A percentile compares a stretch with the other conserved stretches of the same genome.
These are phyloP conservation scores for Nezara viridula DNA, from an alignment of 2,888 invertebrate species.

Conservation along the genomic window DNA sequence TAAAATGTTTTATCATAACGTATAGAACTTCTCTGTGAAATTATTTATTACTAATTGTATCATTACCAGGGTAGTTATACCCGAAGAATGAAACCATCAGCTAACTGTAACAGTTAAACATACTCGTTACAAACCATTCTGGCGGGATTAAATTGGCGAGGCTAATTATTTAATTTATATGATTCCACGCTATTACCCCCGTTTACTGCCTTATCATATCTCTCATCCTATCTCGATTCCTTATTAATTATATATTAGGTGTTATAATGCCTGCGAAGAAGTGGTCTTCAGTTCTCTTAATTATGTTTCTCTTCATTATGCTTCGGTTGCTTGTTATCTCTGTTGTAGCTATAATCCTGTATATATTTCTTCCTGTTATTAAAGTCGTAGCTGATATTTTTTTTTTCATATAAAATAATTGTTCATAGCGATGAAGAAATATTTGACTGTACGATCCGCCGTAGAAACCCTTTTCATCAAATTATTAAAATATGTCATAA, in stretches of 20 bases:
- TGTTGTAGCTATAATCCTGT: background rate
- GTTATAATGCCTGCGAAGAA: conserved; percentile 1
- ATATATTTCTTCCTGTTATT: background rate
- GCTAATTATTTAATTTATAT: background rate
- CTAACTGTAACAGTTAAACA: conserved; percentile 6
- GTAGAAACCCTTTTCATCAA: too few relatives aligned
- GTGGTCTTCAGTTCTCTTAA: background rate
- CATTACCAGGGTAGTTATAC: background rate
- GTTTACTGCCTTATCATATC: background rate
- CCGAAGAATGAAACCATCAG: background rate
- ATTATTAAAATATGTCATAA: too few relatives aligned
- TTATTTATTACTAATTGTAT: background rate
- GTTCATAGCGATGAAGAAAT: too few relatives aligned
- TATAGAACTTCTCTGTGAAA: too few relatives aligned
- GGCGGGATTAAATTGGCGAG: background rate
- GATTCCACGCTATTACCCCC: background rate
- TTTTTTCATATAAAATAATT: too few relatives aligned
- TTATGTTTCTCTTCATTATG: background rate
- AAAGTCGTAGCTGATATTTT: background rate
- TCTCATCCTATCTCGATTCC: background rate
- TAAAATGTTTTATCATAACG: too few relatives aligned
- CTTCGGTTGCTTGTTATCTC: background rate
- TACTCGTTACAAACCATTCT: conserved; percentile 16
- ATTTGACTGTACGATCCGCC: too few relatives aligned
- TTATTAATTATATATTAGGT: background rate